These are phyloP conservation scores for Pavo muticus DNA, from an alignment of 2,113 vertebrate species.

Conservation along the genomic window DNA sequence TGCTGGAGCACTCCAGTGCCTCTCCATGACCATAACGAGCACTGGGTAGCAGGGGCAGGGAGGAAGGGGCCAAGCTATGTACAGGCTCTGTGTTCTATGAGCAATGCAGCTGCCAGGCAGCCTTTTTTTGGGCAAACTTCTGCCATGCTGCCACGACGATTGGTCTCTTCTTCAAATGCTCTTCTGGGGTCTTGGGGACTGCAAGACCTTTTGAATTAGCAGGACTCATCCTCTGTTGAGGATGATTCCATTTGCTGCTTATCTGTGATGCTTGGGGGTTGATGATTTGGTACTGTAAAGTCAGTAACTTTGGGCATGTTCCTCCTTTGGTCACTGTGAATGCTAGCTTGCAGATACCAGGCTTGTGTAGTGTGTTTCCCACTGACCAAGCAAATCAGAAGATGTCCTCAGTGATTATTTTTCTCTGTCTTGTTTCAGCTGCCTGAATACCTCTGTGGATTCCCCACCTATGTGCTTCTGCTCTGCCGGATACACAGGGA, in stretches of 20 bases:
- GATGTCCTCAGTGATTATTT: background rate
- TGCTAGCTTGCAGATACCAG: background rate
- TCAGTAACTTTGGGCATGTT: background rate
- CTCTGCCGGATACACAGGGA: constrained; percentile 89
- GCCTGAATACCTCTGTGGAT: constrained; percentile 77
- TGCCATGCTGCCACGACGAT: too few relatives aligned
- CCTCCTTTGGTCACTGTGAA: background rate
- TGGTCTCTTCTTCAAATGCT: background rate
- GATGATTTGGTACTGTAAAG: background rate
- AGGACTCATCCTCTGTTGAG: background rate
- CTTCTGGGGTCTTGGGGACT: background rate
- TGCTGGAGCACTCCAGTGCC: background rate
- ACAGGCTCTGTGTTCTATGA: background rate
- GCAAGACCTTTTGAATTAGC: background rate
- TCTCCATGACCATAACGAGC: background rate
- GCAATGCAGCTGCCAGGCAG: background rate
- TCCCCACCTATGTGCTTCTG: constrained; percentile 82
- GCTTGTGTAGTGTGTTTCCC: background rate
- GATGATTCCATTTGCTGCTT: background rate
- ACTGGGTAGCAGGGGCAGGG: background rate
- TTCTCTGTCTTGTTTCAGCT: constrained; percentile 80
- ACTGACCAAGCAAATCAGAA: fast-evolving
- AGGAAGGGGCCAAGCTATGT: background rate
- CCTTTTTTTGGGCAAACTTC: background rate
- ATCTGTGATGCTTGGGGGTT: background rate